Evolutionary conservation across 2,888 invertebrate species (phyloP).

Genomic region (Xestoiulus laeticollis): DNA sequence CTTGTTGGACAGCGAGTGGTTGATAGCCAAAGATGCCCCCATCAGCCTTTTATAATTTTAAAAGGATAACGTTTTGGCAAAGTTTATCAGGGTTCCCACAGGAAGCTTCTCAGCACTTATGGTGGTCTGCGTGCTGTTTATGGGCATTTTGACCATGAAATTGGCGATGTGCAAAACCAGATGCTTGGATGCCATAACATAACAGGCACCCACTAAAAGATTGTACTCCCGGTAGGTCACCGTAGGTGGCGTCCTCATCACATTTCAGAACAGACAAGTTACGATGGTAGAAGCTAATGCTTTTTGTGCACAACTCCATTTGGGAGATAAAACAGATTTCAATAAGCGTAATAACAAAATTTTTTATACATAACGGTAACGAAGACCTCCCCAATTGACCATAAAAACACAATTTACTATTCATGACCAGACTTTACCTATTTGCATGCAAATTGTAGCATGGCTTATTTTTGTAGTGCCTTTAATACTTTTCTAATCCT

Average conservation of each 20-base stretch:
- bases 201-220: conserved; percentile 34
- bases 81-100: conserved; percentile 49
- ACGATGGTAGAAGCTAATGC: not conserved
- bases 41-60: conserved; percentile 44
- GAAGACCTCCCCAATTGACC: not conserved
- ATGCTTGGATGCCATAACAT: not conserved
- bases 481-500: not conserved
- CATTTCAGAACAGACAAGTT: not conserved
- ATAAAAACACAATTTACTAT: no score
- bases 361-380: not conserved
- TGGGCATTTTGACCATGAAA: conserved; percentile 31
- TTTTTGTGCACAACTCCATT: not conserved
- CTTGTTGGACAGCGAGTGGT: conserved; percentile 47
- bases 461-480: not conserved
- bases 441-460: no score
- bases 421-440: no score
- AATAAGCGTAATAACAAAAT: not conserved
- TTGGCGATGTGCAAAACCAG: conserved; percentile 25
- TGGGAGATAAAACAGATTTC: not conserved
- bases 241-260: conserved; percentile 14
- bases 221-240: not conserved
- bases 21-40: conserved; percentile 47
- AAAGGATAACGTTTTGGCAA: conserved; percentile 47
- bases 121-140: conserved; percentile 39
- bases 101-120: conserved; percentile 47